Conservation (phyloP, 2,113 vertebrate genomes). For the Baryphthengus martii region DNA sequence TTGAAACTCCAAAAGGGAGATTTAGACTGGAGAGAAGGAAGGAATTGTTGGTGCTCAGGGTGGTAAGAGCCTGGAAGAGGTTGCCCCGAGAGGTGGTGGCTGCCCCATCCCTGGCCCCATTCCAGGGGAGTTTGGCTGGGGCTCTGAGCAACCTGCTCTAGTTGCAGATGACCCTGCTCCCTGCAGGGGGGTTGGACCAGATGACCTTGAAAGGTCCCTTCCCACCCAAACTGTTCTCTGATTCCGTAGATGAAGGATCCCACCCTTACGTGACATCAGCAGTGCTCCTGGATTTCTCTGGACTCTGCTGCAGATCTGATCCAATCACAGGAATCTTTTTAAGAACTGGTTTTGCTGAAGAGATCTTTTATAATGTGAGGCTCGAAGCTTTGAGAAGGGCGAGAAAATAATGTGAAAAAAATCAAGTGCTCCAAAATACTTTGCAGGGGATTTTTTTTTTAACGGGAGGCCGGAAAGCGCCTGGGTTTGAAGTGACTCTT, state of each 20-base stretch:
- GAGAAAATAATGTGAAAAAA: not conserved
- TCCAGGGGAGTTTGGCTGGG: too few species aligned
- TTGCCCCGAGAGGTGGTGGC: too few species aligned
- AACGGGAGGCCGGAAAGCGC: not conserved
- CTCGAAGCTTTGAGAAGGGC: not conserved
- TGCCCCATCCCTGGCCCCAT: too few species aligned
- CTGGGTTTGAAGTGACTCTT: not conserved
- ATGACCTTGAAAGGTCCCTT: too few species aligned
- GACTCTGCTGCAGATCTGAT: not conserved
- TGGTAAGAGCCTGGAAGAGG: too few species aligned
- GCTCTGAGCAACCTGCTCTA: too few species aligned
- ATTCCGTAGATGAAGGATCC: not conserved
- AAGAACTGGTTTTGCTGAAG: not conserved
- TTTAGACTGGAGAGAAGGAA: too few species aligned
- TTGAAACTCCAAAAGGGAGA: too few species aligned
- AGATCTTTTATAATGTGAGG: not conserved
- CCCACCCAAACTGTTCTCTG: too few species aligned
- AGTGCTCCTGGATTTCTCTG: not conserved
- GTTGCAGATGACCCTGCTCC: too few species aligned
- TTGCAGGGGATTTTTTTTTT: not conserved
- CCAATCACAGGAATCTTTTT: not conserved
- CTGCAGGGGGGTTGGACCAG: too few species aligned
- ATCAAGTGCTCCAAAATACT: not conserved
- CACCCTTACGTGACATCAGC: not conserved
- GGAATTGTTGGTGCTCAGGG: too few species aligned